Evolutionary conservation across 2,888 invertebrate species (phyloP).

Genomic region (Trachelus tabidus): DNA sequence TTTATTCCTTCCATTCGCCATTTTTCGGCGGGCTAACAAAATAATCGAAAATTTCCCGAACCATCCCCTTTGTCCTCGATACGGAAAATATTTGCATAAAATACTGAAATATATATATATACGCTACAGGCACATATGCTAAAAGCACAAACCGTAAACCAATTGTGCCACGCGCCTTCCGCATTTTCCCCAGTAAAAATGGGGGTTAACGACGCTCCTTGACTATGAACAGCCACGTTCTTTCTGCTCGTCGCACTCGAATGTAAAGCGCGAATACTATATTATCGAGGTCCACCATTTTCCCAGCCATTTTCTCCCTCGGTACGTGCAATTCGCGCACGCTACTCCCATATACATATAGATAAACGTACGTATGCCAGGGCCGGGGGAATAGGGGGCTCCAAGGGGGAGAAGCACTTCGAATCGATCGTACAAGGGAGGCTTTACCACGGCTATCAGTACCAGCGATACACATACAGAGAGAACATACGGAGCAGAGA

Average conservation of each 20-base stretch:
- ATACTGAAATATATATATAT: neutral
- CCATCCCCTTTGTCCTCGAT: neutral
- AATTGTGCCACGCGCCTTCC: neutral
- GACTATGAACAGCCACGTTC: constrained; percentile 2
- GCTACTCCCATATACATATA: neutral
- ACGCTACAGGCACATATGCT: neutral
- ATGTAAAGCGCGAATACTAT: constrained; percentile 7
- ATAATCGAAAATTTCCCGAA: neutral
- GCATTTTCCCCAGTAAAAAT: neutral
- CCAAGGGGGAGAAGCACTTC: neutral
- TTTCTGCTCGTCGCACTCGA: constrained; percentile 4
- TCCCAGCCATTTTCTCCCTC: neutral
- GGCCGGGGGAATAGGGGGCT: neutral
- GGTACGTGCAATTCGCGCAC: neutral
- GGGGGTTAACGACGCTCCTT: constrained; percentile 4
- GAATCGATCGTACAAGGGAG: neutral
- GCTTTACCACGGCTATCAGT: neutral
- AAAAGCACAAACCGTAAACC: neutral
- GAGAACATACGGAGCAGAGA: neutral
- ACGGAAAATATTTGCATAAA: neutral
- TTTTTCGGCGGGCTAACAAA: neutral
- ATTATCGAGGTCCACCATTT: constrained; percentile 2
- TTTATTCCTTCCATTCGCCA: neutral
- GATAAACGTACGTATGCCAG: neutral
- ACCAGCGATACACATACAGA: neutral